Evolutionary conservation across 2,888 invertebrate genomes (phyloP).

Genomic region (Stenichneumon culpator): DNA sequence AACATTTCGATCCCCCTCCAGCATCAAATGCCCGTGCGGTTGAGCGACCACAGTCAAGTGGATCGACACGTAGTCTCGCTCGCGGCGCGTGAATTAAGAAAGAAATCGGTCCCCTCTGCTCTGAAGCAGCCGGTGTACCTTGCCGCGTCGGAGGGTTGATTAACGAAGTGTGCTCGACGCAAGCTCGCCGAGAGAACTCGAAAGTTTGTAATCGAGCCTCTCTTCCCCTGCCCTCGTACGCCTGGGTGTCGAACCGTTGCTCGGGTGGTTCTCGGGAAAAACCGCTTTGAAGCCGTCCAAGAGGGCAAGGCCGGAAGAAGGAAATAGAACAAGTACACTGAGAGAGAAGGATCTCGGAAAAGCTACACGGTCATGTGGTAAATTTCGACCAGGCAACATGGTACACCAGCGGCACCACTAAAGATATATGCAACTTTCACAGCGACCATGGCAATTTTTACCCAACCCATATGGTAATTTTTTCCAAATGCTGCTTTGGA

Average conservation of each 20-base stretch:
- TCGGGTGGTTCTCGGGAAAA: constrained; percentile 24
- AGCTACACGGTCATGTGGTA: no score
- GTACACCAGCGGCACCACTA: no score
- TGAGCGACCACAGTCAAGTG: constrained; percentile 19
- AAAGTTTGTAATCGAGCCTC: constrained; percentile 20
- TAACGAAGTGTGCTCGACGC: constrained; percentile 50
- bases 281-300: neutral
- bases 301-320: constrained; percentile 1
- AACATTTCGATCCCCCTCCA: neutral
- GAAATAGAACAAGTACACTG: constrained; percentile 1
- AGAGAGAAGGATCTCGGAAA: no score
- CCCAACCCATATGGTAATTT: no score
- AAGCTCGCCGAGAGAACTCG: constrained; percentile 17
- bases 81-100: constrained; percentile 6
- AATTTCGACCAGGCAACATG: no score
- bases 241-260: constrained; percentile 25
- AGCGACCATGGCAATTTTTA: no score
- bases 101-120: constrained; percentile 20
- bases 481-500: no score
- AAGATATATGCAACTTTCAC: no score
- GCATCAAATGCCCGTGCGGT: neutral
- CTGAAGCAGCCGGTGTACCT: neutral
- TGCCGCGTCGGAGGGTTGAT: constrained; percentile 26
- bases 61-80: neutral
- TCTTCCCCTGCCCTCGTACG: neutral